These are phyloP conservation scores for Eustalomyia histrio DNA, from an alignment of 2,888 invertebrate species.

Conservation along the genomic window DNA sequence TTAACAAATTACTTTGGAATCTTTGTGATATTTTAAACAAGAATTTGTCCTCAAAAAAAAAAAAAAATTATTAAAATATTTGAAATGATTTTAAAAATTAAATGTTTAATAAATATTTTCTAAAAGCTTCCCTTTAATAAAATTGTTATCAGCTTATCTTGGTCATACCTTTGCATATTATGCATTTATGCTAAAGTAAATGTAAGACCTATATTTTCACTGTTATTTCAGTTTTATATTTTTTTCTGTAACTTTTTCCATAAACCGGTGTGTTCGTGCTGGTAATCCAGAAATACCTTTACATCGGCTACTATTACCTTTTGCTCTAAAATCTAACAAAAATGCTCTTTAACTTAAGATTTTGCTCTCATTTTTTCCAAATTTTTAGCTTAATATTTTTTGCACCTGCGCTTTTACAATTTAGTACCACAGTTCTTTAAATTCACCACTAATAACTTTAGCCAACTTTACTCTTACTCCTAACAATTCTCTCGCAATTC, in stretches of 20 bases:
- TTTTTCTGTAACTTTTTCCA: not conserved
- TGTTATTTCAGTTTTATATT: not conserved
- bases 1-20: no score
- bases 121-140: not conserved
- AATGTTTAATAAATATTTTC: not conserved
- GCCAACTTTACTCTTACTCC: not conserved
- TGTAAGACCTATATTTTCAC: slow-evolving; percentile 18
- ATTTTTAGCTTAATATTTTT: not conserved
- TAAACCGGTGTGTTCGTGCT: not conserved
- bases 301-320: not conserved
- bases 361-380: not conserved
- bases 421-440: slow-evolving; percentile 36
- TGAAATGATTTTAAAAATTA: no score
- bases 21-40: no score
- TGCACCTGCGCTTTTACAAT: slow-evolving; percentile 38
- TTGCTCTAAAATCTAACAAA: not conserved
- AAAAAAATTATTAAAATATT: no score
- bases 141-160: not conserved
- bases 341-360: not conserved
- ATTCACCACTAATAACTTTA: slow-evolving; percentile 55
- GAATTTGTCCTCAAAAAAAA: no score
- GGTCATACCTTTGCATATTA: slow-evolving; percentile 11
- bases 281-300: slow-evolving; percentile 13
- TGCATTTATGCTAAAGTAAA: slow-evolving; percentile 10
- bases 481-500: slow-evolving; percentile 8